These are phyloP conservation scores for Acromyrmex echinatior DNA, from an alignment of 1,140 invertebrate genomes.

Conservation along the genomic window DNA sequence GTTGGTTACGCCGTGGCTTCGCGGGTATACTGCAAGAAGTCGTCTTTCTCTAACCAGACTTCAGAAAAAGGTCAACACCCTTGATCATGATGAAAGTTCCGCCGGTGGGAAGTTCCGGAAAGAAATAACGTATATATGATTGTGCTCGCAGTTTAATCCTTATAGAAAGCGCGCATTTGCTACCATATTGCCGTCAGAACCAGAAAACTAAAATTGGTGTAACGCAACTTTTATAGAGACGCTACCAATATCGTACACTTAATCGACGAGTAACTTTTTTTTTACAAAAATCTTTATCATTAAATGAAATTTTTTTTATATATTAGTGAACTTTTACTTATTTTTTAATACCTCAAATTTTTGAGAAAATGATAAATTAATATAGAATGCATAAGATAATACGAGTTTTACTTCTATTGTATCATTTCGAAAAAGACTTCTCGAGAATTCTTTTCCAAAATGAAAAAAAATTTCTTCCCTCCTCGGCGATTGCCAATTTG, in stretches of 20 bases:
- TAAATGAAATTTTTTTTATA: neutral
- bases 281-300: neutral
- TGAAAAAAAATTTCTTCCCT: too few species aligned
- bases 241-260: neutral
- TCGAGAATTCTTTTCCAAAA: neutral
- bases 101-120: conserved; percentile 44
- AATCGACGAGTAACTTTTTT: neutral
- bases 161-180: conserved; percentile 3
- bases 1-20: conserved; percentile 42
- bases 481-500: neutral
- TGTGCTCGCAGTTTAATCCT: conserved; percentile 31
- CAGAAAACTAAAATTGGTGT: neutral
- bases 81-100: conserved; percentile 57
- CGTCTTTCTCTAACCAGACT: conserved; percentile 46
- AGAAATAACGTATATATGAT: conserved; percentile 58
- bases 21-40: conserved; percentile 36
- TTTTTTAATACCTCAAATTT: neutral
- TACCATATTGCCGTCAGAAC: neutral
- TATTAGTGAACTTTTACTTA: neutral
- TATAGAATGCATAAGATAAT: neutral
- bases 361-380: neutral
- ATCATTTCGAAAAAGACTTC: neutral
- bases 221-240: neutral
- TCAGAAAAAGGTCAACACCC: conserved; percentile 54
- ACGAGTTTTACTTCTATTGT: neutral